Percentiles rank a stretch among this genome's conserved stretches.
These are phyloP conservation scores for Bubo bubo DNA, from an alignment of 2,113 vertebrate genomes.

Conservation along the genomic window DNA sequence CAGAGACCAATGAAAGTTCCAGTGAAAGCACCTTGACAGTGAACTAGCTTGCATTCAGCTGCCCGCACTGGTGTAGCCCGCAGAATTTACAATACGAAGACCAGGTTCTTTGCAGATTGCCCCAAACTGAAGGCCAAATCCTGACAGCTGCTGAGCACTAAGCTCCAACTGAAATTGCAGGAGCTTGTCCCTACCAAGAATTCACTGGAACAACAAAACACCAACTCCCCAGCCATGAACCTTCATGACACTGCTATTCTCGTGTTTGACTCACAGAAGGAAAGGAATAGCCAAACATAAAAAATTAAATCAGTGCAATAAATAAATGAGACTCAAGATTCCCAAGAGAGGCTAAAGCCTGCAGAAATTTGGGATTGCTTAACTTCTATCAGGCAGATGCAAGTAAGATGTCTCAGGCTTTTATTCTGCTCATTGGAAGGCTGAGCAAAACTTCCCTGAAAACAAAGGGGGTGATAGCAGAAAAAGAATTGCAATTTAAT, in stretches of 20 bases:
- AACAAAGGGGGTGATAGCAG: neutral
- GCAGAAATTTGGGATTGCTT: neutral
- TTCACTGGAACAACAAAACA: neutral
- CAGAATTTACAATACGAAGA: neutral
- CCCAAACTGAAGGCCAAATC: neutral
- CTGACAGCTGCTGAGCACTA: neutral
- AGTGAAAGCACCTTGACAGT: neutral
- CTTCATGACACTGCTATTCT: neutral
- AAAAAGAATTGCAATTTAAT: neutral
- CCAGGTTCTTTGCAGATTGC: neutral
- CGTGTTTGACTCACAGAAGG: neutral
- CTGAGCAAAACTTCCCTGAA: neutral
- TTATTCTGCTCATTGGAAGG: neutral
- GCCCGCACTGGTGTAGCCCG: neutral
- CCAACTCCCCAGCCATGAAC: neutral
- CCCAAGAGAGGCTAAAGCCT: neutral
- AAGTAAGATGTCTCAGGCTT: neutral
- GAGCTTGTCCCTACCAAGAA: neutral
- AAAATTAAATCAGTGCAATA: neutral
- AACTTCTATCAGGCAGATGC: neutral
- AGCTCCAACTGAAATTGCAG: neutral
- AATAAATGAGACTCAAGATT: neutral
- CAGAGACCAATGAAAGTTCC: neutral
- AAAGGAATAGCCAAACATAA: neutral
- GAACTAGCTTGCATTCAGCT: neutral